Conservation (phyloP, 2,797 vertebrate species). For the Eutrigla gurnardus region DNA sequence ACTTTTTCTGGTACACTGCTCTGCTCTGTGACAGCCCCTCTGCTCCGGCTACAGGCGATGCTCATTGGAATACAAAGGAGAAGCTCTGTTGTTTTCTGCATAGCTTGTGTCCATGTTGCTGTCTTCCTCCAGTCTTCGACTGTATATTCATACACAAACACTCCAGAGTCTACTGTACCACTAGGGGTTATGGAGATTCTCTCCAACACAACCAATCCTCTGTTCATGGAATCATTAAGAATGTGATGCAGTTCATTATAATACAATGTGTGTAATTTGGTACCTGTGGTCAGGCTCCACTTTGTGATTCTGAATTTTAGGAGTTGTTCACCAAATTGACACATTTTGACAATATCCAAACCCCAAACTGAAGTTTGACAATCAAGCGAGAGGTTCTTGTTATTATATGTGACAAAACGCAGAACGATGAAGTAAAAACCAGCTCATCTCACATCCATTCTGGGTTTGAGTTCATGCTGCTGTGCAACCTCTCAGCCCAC, state of each 20-base stretch:
- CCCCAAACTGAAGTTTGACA: background rate
- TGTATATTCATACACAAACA: slow-evolving; percentile 1
- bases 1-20: slow-evolving; percentile 9
- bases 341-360: background rate
- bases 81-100: slow-evolving; percentile 8
- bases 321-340: background rate
- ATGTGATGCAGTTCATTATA: background rate
- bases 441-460: background rate
- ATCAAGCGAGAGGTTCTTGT: background rate
- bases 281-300: background rate
- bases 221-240: background rate
- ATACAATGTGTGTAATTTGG: background rate
- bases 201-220: background rate
- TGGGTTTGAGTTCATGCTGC: slow-evolving; percentile 4
- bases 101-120: background rate
- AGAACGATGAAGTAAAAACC: background rate
- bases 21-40: slow-evolving; percentile 9
- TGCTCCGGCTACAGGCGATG: background rate
- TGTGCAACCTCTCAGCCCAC: slow-evolving; percentile 19
- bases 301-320: background rate
- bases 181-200: background rate
- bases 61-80: slow-evolving; percentile 5
- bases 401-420: background rate
- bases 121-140: background rate
- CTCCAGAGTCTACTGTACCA: background rate